A percentile compares a stretch with the other conserved stretches of the same genome.
Conservation (phyloP, 2,888 invertebrate genomes). For the Ennomos erosarius region DNA sequence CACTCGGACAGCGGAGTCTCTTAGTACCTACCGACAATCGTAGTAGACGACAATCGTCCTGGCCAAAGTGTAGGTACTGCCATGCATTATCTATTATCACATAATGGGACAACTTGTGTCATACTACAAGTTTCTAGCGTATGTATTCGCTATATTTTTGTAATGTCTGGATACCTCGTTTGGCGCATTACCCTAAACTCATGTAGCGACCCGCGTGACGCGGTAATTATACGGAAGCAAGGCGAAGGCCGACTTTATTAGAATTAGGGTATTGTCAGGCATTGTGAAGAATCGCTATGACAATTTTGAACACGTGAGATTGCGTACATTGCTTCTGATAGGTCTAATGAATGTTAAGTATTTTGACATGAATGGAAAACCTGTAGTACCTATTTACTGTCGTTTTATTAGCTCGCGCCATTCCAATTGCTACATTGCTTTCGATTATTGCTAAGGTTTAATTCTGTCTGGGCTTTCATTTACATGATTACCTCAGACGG, state of each 20-base stretch:
- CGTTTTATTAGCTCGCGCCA: no score
- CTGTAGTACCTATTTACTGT: no score
- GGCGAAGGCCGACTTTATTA: slow-evolving; percentile 44
- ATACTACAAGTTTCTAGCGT: background rate
- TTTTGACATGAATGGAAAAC: slow-evolving; percentile 3
- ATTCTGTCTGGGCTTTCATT: no score
- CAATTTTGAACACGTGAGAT: background rate
- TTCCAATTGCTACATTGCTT: no score
- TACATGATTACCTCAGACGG: no score
- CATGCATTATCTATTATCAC: no score
- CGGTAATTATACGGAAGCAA: slow-evolving; percentile 39
- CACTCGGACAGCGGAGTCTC: no score
- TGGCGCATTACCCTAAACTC: background rate
- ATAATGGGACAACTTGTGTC: no score
- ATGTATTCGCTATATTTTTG: background rate
- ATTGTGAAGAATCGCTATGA: slow-evolving; percentile 14
- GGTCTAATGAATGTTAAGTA: slow-evolving; percentile 1
- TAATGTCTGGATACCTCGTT: background rate
- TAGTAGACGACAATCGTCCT: no score
- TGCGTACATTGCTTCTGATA: background rate
- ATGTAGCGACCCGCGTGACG: slow-evolving; percentile 23
- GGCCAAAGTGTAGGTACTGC: no score
- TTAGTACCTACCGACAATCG: no score
- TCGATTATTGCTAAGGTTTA: no score
- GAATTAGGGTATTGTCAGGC: slow-evolving; percentile 32